Evolutionary conservation across 2,113 vertebrate genomes (phyloP).

Genomic region (Thamnophis sirtalis): DNA sequence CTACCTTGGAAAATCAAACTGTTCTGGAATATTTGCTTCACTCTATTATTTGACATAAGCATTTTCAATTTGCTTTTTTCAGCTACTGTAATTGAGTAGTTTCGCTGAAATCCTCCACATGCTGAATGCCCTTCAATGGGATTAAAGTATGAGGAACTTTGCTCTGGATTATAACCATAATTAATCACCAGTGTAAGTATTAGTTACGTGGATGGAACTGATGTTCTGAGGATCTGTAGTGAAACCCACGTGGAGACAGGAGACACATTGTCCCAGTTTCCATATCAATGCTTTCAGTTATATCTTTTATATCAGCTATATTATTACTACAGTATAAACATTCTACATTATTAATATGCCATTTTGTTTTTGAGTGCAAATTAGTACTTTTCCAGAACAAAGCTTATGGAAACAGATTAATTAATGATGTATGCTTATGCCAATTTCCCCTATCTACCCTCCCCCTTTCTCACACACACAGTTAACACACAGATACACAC

Average conservation of each 20-base stretch:
- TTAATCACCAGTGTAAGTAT: neutral
- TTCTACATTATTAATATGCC: neutral
- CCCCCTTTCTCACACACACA: neutral
- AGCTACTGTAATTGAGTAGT: neutral
- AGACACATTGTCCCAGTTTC: neutral
- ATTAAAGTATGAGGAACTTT: neutral
- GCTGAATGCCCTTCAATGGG: neutral
- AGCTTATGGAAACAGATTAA: neutral
- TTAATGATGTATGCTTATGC: neutral
- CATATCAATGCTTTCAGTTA: neutral
- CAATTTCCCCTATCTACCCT: neutral
- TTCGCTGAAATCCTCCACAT: neutral
- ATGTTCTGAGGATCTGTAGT: neutral
- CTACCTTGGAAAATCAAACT: neutral
- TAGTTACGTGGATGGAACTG: neutral
- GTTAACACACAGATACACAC: neutral
- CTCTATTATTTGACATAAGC: neutral
- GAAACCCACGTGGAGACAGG: neutral
- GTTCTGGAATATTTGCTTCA: neutral
- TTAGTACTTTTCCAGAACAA: neutral
- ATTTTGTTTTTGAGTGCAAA: neutral
- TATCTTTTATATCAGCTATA: neutral
- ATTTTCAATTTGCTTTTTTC: neutral
- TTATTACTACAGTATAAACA: neutral
- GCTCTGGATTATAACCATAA: neutral